Evolutionary conservation across 2,797 vertebrate genomes (phyloP).

Genomic region (Sebastes glaucus): DNA sequence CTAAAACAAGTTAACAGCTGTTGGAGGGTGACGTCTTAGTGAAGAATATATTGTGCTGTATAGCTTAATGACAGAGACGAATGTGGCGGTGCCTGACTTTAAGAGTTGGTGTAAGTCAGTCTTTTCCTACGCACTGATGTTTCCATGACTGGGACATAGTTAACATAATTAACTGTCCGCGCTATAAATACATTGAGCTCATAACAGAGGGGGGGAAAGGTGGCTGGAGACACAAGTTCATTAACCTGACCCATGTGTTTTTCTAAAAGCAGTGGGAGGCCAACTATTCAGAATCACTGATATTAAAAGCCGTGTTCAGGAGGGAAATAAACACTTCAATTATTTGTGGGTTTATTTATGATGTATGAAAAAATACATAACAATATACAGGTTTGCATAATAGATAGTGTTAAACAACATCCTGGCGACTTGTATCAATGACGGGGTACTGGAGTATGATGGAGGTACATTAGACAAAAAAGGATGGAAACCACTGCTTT

Average conservation of each 20-base stretch:
- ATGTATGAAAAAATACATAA: background rate
- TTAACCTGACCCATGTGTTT: background rate
- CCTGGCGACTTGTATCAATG: background rate
- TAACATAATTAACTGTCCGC: background rate
- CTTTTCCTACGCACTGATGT: background rate
- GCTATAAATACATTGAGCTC: background rate
- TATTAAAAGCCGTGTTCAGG: background rate
- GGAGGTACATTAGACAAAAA: background rate
- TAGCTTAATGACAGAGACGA: background rate
- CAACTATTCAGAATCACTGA: background rate
- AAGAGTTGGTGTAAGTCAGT: background rate
- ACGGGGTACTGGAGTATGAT: background rate
- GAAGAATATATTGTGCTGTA: background rate
- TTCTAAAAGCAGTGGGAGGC: background rate
- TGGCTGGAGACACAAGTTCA: slow-evolving; percentile 5
- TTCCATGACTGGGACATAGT: slow-evolving; percentile 16
- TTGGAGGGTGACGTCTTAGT: background rate
- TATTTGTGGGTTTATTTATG: background rate
- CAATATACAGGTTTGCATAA: background rate
- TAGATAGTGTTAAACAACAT: background rate
- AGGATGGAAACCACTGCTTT: background rate
- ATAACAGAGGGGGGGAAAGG: background rate
- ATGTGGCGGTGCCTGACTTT: background rate
- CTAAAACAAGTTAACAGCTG: slow-evolving; percentile 25
- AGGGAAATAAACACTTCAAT: background rate